phyloP scores from a whole-genome alignment of 2,888 invertebrate species.

The Euplexia lucipara region DNA sequence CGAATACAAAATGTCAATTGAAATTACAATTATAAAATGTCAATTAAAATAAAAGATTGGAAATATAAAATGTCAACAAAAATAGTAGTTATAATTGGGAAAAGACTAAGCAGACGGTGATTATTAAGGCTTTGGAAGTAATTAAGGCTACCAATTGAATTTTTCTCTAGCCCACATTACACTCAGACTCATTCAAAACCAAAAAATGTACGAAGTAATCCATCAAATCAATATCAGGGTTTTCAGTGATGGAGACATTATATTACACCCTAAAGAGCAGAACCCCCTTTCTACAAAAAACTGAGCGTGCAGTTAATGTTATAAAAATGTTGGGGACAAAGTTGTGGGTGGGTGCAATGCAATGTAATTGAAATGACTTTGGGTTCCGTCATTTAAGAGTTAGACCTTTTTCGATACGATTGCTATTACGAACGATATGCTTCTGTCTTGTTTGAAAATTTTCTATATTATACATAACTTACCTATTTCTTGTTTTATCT shows the following conservation, averaged over 20 bases:
- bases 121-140: too few relatives aligned
- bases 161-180: not conserved
- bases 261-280: constrained; percentile 67
- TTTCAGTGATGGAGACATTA: constrained; percentile 69
- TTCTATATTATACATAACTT: too few relatives aligned
- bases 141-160: not conserved
- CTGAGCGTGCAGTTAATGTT: constrained; percentile 56
- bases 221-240: constrained; percentile 68
- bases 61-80: too few relatives aligned
- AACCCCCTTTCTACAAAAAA: constrained; percentile 53
- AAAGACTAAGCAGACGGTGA: too few relatives aligned
- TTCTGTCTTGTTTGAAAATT: too few relatives aligned
- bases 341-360: constrained; percentile 28
- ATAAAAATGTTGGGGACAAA: constrained; percentile 52
- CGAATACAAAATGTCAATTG: too few relatives aligned
- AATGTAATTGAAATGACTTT: constrained; percentile 11
- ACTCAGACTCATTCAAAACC: constrained; percentile 3
- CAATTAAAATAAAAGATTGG: too few relatives aligned
- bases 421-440: too few relatives aligned
- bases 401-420: too few relatives aligned
- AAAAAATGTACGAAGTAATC: constrained; percentile 51
- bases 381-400: constrained; percentile 51
- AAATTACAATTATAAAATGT: too few relatives aligned
- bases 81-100: too few relatives aligned
- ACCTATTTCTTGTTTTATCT: too few relatives aligned